Conservation (phyloP, 2,797 vertebrate species). For the Taenioides sp. region DNA sequence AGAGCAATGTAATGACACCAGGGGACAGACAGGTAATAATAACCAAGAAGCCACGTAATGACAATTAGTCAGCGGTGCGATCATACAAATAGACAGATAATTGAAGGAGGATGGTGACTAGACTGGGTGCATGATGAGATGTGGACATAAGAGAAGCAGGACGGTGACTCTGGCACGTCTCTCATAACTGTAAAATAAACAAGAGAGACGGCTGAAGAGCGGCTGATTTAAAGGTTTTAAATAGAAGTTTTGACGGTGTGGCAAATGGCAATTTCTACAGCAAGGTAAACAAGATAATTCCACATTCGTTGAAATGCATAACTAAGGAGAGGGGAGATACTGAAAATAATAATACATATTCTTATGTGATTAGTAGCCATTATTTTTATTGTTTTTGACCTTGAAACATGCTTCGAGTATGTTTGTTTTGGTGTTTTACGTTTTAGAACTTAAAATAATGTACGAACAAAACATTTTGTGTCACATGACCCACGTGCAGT, state of each 20-base stretch:
- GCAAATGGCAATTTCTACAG: neutral
- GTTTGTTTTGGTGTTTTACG: no score
- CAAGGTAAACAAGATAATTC: neutral
- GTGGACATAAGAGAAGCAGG: constrained; percentile 29
- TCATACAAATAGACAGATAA: constrained; percentile 55
- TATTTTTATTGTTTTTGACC: no score
- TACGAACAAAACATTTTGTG: no score
- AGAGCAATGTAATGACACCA: constrained; percentile 60
- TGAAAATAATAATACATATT: neutral
- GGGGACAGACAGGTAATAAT: constrained; percentile 63
- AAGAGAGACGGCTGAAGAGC: constrained; percentile 24
- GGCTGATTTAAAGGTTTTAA: neutral
- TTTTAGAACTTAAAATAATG: no score
- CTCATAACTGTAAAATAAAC: constrained; percentile 61
- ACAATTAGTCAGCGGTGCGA: constrained; percentile 46
- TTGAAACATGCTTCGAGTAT: no score
- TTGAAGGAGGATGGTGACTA: constrained; percentile 40
- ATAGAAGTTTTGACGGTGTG: neutral
- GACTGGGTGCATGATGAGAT: constrained; percentile 23
- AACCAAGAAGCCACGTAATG: constrained; percentile 45
- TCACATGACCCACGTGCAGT: no score
- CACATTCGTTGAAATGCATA: neutral
- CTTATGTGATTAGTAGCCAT: no score
- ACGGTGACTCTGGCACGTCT: constrained; percentile 33
- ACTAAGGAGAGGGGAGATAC: neutral